Percentiles rank a stretch among this genome's conserved stretches.
Conservation (phyloP, 2,888 invertebrate species). For the Protophormia terraenovae region DNA sequence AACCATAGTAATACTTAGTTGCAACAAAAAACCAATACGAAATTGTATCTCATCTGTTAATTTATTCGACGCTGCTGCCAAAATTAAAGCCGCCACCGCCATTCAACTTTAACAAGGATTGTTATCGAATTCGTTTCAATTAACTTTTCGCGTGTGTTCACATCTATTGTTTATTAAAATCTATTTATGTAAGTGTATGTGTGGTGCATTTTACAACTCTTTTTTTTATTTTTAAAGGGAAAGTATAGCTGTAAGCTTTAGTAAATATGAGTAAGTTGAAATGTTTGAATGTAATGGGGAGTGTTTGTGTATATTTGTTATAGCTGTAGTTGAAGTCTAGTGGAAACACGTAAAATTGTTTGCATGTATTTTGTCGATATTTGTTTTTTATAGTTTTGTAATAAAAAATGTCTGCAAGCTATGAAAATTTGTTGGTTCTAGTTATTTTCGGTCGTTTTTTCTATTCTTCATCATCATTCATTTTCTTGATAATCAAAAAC, state of each 20-base stretch:
- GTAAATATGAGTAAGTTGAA: background rate
- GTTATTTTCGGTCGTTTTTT: background rate
- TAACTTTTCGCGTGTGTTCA: constrained; percentile 55
- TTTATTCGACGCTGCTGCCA: constrained; percentile 28
- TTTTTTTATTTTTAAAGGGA: background rate
- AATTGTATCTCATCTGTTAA: constrained; percentile 44
- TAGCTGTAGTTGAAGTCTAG: constrained; percentile 13
- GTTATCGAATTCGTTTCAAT: constrained; percentile 58
- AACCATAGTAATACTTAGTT: constrained; percentile 1
- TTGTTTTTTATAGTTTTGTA: constrained; percentile 53
- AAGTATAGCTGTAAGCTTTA: background rate
- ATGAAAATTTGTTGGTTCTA: constrained; percentile 40
- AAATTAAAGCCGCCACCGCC: background rate
- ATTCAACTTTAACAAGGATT: constrained; percentile 32
- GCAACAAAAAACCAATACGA: background rate
- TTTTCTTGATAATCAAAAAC: constrained; percentile 52
- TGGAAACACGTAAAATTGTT: constrained; percentile 49
- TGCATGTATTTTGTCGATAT: constrained; percentile 49
- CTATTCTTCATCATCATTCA: constrained; percentile 15
- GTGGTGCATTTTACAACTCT: constrained; percentile 26
- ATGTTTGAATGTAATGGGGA: background rate
- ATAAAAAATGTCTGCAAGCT: constrained; percentile 63
- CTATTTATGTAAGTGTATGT: background rate
- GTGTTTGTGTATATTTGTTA: background rate
- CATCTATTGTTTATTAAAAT: constrained; percentile 39